Evolutionary conservation across 2,888 invertebrate genomes (phyloP), one percentile per base, ranked within the genome.

Genomic region (Uloborus plumipes): DNA sequence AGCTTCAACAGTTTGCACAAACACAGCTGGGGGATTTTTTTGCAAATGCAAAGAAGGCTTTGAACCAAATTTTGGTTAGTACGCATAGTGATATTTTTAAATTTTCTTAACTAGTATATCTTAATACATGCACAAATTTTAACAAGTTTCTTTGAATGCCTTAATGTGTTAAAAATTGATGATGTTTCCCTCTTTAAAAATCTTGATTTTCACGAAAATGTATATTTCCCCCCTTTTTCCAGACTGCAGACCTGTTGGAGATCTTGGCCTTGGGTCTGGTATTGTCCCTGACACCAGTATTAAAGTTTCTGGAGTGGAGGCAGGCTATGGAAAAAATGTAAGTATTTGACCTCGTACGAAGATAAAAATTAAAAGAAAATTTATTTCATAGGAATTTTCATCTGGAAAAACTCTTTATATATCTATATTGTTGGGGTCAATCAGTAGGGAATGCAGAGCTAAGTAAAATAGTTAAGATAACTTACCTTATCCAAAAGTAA

Each of bases 271-370:
- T 26, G 93, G 94, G 66, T 95, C 95, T 88, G 95, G 96, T 50
- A 96, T 95, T 73, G 94, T 97, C 87, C 94, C 97, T 0, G 96
- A 96, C 88, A 95, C 95, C 86, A 94, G 95, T 49, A 95, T 97
- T 51, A 93, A 92, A 58, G 95, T 95, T 58, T 97, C 96, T 2
- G 91, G 93, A 72, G 93, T 93, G 72, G 96, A 96, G 90, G 90
- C 92, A 79, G 95, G 95, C 87, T 96, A 95, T 89, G 91, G 92
- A 58, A 95, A 94, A 91, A 93, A 93, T 87, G 94, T 94, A 90
- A 90, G 85, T 16, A 72, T n/a, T 69, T 22, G n/a, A 55, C 15
- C 26, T 49, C n/a, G 2, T 51, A 14, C 0, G 18, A 49, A 47
- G 9, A 15, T 2, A 49, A 16, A 16, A 53, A 22, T 58, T 49